A percentile compares a stretch with the other conserved stretches of the same genome.
Conservation (phyloP, 2,888 invertebrate species). For the Eupithecia centaureata region DNA sequence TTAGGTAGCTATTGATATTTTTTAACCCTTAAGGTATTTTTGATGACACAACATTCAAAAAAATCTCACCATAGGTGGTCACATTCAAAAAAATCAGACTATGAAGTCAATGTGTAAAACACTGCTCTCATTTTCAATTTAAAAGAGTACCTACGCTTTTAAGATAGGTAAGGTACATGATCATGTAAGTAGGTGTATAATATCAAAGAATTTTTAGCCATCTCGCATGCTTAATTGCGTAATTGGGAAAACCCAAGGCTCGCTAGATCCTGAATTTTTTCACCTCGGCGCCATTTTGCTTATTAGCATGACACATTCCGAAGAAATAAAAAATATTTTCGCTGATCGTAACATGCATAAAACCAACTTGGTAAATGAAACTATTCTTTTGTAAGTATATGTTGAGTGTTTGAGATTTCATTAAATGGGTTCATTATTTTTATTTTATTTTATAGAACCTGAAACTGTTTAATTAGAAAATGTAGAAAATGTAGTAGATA, state of each 20-base stretch:
- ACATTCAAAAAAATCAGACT: too few species aligned
- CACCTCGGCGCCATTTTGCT: slow-evolving; percentile 33
- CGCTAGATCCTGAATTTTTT: slow-evolving; percentile 33
- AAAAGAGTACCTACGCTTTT: neutral
- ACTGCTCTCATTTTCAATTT: neutral
- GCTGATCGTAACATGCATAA: slow-evolving; percentile 17
- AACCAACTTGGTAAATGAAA: neutral
- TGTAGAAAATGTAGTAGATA: too few species aligned
- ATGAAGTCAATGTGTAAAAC: too few species aligned
- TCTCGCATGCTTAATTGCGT: slow-evolving; percentile 34
- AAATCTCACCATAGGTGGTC: too few species aligned
- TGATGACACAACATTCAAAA: too few species aligned
- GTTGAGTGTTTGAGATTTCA: neutral
- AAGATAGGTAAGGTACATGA: too few species aligned
- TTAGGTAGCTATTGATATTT: too few species aligned
- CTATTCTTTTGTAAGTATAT: neutral
- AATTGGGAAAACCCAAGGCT: slow-evolving; percentile 39
- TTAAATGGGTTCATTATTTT: too few species aligned
- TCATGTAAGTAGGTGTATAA: neutral
- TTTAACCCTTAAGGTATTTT: too few species aligned
- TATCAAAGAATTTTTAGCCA: slow-evolving; percentile 32
- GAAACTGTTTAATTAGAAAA: too few species aligned
- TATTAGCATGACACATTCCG: slow-evolving; percentile 39
- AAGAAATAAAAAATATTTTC: slow-evolving; percentile 24
- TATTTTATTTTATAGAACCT: too few species aligned